phyloP scores from a whole-genome alignment of 2,888 invertebrate genomes.

The Epinotia ramella region DNA sequence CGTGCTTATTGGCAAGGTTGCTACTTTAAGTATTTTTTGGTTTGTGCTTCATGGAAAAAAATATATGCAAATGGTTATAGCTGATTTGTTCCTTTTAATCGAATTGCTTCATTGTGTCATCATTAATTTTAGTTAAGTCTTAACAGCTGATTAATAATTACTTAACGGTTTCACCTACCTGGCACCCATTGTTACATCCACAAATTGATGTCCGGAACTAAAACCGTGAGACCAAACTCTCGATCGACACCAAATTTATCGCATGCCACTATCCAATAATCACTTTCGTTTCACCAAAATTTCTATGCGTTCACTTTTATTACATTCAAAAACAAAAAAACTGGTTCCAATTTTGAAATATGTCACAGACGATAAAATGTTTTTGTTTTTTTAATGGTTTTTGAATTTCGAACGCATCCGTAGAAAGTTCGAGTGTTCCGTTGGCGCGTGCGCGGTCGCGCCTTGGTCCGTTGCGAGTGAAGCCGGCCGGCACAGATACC shows the following conservation, averaged over 20 bases:
- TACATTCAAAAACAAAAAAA: slow-evolving; percentile 42
- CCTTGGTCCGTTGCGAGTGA: slow-evolving; percentile 70
- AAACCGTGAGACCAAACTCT: slow-evolving; percentile 48
- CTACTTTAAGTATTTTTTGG: background rate
- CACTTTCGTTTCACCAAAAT: slow-evolving; percentile 60
- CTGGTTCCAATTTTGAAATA: slow-evolving; percentile 48
- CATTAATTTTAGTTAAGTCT: background rate
- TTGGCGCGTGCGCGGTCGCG: slow-evolving; percentile 75
- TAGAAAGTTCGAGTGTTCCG: slow-evolving; percentile 76
- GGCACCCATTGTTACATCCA: slow-evolving; percentile 66
- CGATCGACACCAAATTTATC: slow-evolving; percentile 44
- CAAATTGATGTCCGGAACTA: slow-evolving; percentile 51
- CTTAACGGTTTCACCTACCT: slow-evolving; percentile 61
- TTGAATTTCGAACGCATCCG: slow-evolving; percentile 56
- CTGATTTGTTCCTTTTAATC: slow-evolving; percentile 1
- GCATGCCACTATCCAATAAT: slow-evolving; percentile 50
- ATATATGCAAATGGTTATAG: background rate
- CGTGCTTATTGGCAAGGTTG: background rate
- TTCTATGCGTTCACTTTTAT: slow-evolving; percentile 48
- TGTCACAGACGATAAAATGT: slow-evolving; percentile 12
- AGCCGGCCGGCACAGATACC: slow-evolving; percentile 58
- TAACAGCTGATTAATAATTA: background rate
- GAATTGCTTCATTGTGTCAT: slow-evolving; percentile 3
- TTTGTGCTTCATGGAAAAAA: background rate
- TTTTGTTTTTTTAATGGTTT: slow-evolving; percentile 33